Conservation (phyloP, 2,113 vertebrate genomes). For the Oncorhynchus kisutch region DNA sequence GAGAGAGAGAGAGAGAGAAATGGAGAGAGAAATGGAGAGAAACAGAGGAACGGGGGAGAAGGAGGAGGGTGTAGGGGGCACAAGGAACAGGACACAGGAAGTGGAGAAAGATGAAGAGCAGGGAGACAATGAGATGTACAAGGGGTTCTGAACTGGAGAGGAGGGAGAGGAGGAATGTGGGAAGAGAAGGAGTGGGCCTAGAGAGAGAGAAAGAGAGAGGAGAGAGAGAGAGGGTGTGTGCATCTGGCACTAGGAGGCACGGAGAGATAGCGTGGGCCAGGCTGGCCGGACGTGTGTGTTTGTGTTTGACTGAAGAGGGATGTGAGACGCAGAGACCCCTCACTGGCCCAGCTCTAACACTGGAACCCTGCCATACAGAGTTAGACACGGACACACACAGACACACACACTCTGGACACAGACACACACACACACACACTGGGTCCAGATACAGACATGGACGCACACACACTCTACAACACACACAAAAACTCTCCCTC, state of each 20-base stretch:
- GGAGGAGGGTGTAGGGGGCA: slow-evolving; percentile 65
- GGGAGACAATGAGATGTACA: slow-evolving; percentile 75
- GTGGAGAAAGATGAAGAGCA: slow-evolving; percentile 76
- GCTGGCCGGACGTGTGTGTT: slow-evolving; percentile 82
- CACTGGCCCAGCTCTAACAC: slow-evolving; percentile 64
- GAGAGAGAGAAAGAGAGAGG: neutral
- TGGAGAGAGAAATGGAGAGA: slow-evolving; percentile 17
- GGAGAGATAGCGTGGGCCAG: slow-evolving; percentile 77
- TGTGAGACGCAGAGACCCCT: slow-evolving; percentile 77
- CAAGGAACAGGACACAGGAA: slow-evolving; percentile 77
- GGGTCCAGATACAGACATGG: neutral
- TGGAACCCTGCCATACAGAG: slow-evolving; percentile 71
- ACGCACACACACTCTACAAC: neutral
- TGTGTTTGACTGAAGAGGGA: slow-evolving; percentile 83
- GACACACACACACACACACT: neutral
- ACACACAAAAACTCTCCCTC: slow-evolving; percentile 2
- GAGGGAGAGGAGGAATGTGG: slow-evolving; percentile 16
- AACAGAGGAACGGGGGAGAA: slow-evolving; percentile 43
- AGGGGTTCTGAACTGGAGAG: slow-evolving; percentile 59
- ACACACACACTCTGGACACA: neutral
- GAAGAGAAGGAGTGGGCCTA: neutral
- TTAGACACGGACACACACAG: slow-evolving; percentile 32
- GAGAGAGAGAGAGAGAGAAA: too few relatives aligned
- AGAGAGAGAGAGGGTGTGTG: slow-evolving; percentile 68
- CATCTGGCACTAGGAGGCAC: slow-evolving; percentile 75